These are phyloP conservation scores for Hypomecis atomaria DNA, from an alignment of 2,888 invertebrate genomes.

Conservation along the genomic window DNA sequence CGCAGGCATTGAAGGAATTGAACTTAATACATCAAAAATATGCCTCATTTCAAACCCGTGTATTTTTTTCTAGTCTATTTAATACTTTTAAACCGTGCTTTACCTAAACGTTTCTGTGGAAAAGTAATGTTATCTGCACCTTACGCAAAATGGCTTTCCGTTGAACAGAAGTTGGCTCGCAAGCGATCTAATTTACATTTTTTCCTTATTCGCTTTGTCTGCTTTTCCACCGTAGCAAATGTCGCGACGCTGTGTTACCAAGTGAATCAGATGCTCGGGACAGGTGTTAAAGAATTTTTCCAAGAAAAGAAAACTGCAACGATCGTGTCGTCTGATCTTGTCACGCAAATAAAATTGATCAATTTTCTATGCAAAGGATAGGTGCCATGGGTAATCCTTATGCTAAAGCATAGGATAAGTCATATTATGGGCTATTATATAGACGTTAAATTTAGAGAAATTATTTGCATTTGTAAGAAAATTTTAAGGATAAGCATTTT, in stretches of 20 bases:
- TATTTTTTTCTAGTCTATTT: too few species aligned
- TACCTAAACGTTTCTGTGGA: constrained; percentile 16
- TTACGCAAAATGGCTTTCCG: constrained; percentile 35
- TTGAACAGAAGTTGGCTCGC: constrained; percentile 40
- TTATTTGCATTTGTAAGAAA: too few species aligned
- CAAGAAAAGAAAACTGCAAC: constrained; percentile 38
- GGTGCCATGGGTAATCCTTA: too few species aligned
- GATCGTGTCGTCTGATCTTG: constrained; percentile 28
- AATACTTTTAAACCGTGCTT: constrained; percentile 1
- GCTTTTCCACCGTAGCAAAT: constrained; percentile 28
- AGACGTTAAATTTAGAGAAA: too few species aligned
- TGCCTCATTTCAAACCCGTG: too few species aligned
- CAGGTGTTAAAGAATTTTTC: constrained; percentile 39
- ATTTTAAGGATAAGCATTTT: too few species aligned
- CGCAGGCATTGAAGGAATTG: neutral
- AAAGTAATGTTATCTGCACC: constrained; percentile 39
- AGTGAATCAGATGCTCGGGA: constrained; percentile 31
- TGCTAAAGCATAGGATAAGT: too few species aligned
- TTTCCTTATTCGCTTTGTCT: constrained; percentile 43
- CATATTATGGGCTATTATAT: too few species aligned
- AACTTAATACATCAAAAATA: neutral
- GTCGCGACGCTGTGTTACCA: constrained; percentile 32
- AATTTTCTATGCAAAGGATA: neutral
- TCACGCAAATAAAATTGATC: constrained; percentile 32
- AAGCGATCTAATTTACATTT: constrained; percentile 47